Conservation (phyloP, 2,113 vertebrate genomes). For the Ondatra zibethicus region DNA sequence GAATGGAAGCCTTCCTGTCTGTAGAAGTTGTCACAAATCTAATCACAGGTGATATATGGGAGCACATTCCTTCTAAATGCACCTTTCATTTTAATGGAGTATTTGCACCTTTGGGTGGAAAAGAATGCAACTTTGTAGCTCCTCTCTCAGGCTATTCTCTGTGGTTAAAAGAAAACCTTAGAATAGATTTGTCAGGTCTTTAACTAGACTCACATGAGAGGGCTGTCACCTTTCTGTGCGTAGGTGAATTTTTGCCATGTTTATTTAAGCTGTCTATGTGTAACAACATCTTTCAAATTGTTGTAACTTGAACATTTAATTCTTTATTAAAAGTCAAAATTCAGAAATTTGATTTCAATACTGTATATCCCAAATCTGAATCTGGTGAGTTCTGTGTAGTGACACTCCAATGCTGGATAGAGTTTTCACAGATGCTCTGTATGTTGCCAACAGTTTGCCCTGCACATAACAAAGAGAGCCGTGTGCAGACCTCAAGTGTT, state of each 20-base stretch:
- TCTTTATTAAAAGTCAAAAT: slow-evolving; percentile 65
- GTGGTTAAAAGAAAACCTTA: slow-evolving; percentile 1
- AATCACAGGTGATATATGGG: slow-evolving; percentile 80
- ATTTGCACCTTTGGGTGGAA: slow-evolving; percentile 64
- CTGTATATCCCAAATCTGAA: slow-evolving; percentile 52
- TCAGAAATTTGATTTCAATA: slow-evolving; percentile 78
- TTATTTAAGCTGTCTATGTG: slow-evolving; percentile 46
- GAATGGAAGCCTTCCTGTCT: slow-evolving; percentile 76
- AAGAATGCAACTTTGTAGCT: slow-evolving; percentile 62
- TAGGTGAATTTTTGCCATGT: slow-evolving; percentile 18
- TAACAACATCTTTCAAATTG: slow-evolving; percentile 49
- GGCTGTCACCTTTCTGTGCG: background rate
- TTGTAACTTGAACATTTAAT: slow-evolving; percentile 13
- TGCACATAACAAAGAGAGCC: slow-evolving; percentile 57
- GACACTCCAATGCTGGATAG: too few species aligned
- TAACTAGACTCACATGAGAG: background rate
- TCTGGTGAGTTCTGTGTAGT: background rate
- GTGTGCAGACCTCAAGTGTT: slow-evolving; percentile 24
- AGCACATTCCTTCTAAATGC: slow-evolving; percentile 79
- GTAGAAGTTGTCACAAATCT: slow-evolving; percentile 76
- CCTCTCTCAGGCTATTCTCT: background rate
- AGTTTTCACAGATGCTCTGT: background rate
- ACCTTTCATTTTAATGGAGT: slow-evolving; percentile 60
- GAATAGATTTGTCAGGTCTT: slow-evolving; percentile 1
- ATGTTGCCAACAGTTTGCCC: slow-evolving; percentile 48